Percentiles rank a stretch among this genome's conserved stretches.
Conservation (phyloP, 2,797 vertebrate species). For the Galaxias olidus region DNA sequence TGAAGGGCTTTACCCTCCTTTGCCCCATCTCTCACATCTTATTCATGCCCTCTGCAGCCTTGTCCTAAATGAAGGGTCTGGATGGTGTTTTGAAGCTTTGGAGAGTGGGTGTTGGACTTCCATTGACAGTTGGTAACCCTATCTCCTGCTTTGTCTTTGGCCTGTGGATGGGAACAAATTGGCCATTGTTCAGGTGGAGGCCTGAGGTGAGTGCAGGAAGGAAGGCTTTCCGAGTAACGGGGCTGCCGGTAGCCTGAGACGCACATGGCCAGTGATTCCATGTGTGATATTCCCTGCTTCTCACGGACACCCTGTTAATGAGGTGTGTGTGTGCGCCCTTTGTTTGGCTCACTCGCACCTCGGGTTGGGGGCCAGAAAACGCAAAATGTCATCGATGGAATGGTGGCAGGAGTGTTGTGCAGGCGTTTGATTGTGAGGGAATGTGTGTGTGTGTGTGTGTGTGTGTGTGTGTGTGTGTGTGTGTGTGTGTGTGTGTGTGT, state of each 20-base stretch:
- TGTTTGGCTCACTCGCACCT: slow-evolving; percentile 57
- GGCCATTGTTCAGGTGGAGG: slow-evolving; percentile 72
- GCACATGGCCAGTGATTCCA: slow-evolving; percentile 70
- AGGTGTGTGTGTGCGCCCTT: slow-evolving; percentile 69
- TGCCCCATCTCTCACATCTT: slow-evolving; percentile 21
- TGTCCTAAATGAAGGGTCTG: slow-evolving; percentile 15
- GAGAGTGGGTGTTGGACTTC: slow-evolving; percentile 70
- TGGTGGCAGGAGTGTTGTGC: slow-evolving; percentile 12
- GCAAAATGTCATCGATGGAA: not conserved
- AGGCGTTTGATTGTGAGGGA: slow-evolving; percentile 28
- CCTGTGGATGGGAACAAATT: slow-evolving; percentile 82
- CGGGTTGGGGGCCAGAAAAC: no score
- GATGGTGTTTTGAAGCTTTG: slow-evolving; percentile 65
- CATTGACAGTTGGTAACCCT: slow-evolving; percentile 83
- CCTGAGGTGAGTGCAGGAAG: slow-evolving; percentile 67
- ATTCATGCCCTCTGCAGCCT: slow-evolving; percentile 9
- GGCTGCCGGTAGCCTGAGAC: slow-evolving; percentile 71
- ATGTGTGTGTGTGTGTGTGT: not conserved
- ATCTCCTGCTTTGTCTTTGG: slow-evolving; percentile 81
- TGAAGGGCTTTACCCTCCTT: slow-evolving; percentile 27
- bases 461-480: slow-evolving; percentile 1
- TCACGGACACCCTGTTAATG: slow-evolving; percentile 71
- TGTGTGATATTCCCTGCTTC: slow-evolving; percentile 72
- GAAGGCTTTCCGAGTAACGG: slow-evolving; percentile 59
- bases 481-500: slow-evolving; percentile 9